phyloP scores from a whole-genome alignment of 92 coral and sea anemone species.

The Palythoa grandiflora region DNA sequence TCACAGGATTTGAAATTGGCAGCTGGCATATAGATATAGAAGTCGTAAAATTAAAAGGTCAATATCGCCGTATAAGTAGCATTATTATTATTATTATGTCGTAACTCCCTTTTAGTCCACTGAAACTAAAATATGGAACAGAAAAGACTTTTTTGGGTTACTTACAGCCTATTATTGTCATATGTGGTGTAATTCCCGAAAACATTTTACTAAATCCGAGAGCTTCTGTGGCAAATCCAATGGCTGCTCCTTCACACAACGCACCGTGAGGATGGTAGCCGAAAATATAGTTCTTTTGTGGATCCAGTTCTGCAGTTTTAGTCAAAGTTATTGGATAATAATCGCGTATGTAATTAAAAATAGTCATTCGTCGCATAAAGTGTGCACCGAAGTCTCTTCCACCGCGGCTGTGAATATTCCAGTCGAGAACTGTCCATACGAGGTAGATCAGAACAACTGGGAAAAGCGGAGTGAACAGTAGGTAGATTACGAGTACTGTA shows the following conservation, averaged over 20 bases:
- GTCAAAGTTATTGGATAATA: slow-evolving; percentile 87
- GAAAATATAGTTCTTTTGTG: slow-evolving; percentile 83
- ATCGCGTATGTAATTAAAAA: slow-evolving; percentile 81
- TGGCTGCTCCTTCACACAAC: slow-evolving; percentile 76
- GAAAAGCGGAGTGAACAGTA: slow-evolving; percentile 75
- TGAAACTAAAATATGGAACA: background rate
- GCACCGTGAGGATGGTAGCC: slow-evolving; percentile 98
- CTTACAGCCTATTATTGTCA: slow-evolving; percentile 59
- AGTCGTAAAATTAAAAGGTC: no score
- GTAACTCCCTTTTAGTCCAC: background rate
- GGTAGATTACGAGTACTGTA: slow-evolving; percentile 33
- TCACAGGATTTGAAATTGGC: no score
- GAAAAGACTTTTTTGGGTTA: background rate
- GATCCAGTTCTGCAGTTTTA: slow-evolving; percentile 91
- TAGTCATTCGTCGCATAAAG: slow-evolving; percentile 62
- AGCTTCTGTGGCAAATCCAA: slow-evolving; percentile 85
- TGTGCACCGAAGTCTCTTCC: slow-evolving; percentile 69
- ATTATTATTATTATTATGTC: no score
- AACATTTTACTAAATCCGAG: slow-evolving; percentile 69
- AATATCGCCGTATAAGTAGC: no score
- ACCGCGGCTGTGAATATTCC: slow-evolving; percentile 81
- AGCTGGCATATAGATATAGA: no score
- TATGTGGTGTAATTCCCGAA: slow-evolving; percentile 54
- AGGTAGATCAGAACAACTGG: slow-evolving; percentile 76
- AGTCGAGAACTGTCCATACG: slow-evolving; percentile 78